Evolutionary conservation across 2,888 invertebrate genomes (phyloP).

Genomic region (Cephus rjabovi): DNA sequence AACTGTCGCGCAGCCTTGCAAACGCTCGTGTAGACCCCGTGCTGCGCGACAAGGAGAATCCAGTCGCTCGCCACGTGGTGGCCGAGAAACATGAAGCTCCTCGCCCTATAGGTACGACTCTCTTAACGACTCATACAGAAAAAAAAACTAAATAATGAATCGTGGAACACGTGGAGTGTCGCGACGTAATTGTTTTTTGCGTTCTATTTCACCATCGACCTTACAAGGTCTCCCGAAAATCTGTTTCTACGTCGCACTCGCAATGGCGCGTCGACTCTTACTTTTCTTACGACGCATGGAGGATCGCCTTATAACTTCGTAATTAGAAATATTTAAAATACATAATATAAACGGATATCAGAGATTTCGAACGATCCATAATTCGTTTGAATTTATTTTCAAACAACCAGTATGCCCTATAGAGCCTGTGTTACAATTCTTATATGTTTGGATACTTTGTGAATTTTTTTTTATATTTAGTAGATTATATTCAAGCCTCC

Average conservation of each 20-base stretch:
- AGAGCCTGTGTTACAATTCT: too few species aligned
- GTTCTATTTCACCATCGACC: background rate
- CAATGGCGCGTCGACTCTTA: background rate
- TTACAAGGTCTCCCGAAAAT: background rate
- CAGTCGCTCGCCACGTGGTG: conserved; percentile 40
- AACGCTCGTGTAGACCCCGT: conserved; percentile 36
- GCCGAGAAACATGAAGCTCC: background rate
- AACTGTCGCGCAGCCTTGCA: conserved; percentile 30
- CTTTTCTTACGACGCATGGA: background rate
- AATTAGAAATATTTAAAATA: background rate
- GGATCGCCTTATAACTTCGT: too few species aligned
- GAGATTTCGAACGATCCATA: background rate
- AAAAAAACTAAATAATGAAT: background rate
- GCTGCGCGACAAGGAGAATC: conserved; percentile 28
- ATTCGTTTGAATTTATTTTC: too few species aligned
- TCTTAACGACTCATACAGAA: background rate
- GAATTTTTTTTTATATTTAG: background rate
- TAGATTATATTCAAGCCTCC: background rate
- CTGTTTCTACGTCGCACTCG: background rate
- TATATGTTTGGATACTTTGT: background rate
- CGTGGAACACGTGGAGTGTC: background rate
- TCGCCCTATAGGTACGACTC: background rate
- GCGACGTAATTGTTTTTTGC: background rate
- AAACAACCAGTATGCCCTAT: too few species aligned
- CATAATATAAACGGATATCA: background rate